These are phyloP conservation scores for Equus przewalskii DNA, from an alignment of 2,113 vertebrate genomes.

Conservation along the genomic window DNA sequence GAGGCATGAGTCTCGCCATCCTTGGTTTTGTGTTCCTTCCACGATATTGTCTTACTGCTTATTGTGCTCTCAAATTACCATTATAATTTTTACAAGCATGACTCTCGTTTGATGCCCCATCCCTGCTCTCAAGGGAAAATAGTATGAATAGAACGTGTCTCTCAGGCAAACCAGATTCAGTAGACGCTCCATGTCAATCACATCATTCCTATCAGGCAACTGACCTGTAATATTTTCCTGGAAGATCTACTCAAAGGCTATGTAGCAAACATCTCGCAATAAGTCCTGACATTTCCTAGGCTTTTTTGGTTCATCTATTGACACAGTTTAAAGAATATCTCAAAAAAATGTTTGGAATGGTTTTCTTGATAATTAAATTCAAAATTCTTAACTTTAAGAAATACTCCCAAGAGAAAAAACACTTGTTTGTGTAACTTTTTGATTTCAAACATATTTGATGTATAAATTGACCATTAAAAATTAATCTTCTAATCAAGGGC, in stretches of 20 bases:
- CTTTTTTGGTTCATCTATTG: background rate
- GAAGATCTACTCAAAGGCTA: background rate
- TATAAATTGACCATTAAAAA: constrained; percentile 54
- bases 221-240: background rate
- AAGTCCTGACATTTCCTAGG: background rate
- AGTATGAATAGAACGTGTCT: background rate
- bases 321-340: background rate
- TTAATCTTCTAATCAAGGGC: constrained; percentile 57
- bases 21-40: background rate
- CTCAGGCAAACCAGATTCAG: constrained; percentile 24
- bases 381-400: constrained; percentile 45
- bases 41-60: background rate
- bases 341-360: background rate
- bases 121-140: background rate
- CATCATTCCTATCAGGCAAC: background rate
- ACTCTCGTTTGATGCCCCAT: background rate
- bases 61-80: background rate
- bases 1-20: background rate
- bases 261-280: background rate
- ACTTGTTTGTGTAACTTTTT: background rate
- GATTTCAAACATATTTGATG: constrained; percentile 45
- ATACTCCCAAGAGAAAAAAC: background rate
- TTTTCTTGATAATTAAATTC: background rate
- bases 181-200: background rate
- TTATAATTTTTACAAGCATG: background rate